Conservation (phyloP, 2,888 invertebrate genomes). For the Drosophila monieri region DNA sequence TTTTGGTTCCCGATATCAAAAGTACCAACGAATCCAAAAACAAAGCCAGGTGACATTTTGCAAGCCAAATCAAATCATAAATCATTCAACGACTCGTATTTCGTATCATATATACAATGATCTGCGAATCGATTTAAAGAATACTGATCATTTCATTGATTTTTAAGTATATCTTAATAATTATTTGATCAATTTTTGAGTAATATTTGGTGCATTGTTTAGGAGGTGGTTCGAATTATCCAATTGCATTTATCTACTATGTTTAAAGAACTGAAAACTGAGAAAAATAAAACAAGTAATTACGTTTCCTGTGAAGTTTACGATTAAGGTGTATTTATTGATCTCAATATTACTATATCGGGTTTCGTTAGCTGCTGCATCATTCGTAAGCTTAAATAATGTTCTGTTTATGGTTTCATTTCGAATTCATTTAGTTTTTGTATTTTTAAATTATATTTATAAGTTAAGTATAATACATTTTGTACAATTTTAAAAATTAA, state of each 20-base stretch:
- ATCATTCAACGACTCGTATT: conserved; percentile 11
- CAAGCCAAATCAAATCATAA: conserved; percentile 34
- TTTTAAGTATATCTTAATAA: not conserved
- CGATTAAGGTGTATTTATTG: conserved; percentile 26
- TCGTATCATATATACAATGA: conserved; percentile 26
- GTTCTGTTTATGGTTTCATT: conserved; percentile 58
- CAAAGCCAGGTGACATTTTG: conserved; percentile 33
- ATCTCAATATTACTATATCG: conserved; percentile 23
- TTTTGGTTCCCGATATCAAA: conserved; percentile 10
- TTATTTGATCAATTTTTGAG: conserved; percentile 9
- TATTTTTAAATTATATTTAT: conserved; percentile 69
- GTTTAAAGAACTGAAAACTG: conserved; percentile 6
- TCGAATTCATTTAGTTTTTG: conserved; percentile 16
- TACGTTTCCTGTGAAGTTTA: conserved; percentile 25
- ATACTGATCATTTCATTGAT: conserved; percentile 2
- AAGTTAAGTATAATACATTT: conserved; percentile 83
- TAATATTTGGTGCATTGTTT: conserved; percentile 43
- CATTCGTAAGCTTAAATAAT: conserved; percentile 52
- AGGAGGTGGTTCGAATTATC: conserved; percentile 11
- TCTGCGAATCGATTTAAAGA: conserved; percentile 4
- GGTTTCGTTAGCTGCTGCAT: conserved; percentile 36
- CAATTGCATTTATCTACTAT: conserved; percentile 19
- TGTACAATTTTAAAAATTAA: conserved; percentile 82
- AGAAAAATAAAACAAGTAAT: conserved; percentile 33
- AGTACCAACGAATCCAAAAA: conserved; percentile 16